Conservation (phyloP, 2,888 invertebrate genomes). For the Lycaena phlaeas region DNA sequence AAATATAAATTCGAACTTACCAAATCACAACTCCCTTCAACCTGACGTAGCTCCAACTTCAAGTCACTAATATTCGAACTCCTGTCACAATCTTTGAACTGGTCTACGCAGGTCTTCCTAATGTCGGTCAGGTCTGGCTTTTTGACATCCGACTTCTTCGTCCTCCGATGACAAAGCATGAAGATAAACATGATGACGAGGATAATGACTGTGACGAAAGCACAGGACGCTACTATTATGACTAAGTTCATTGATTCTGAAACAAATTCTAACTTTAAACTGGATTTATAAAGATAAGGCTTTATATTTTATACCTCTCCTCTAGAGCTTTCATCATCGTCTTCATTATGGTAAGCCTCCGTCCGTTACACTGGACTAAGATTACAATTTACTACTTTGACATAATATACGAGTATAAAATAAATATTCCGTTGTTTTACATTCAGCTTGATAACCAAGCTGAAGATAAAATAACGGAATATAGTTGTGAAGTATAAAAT, state of each 20-base stretch:
- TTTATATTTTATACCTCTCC: too few species aligned
- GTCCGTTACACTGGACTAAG: too few species aligned
- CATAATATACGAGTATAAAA: too few species aligned
- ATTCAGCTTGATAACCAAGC: too few species aligned
- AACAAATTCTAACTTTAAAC: too few species aligned
- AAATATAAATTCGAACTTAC: conserved; percentile 48
- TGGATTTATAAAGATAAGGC: too few species aligned
- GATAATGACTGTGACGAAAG: conserved; percentile 84
- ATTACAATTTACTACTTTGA: too few species aligned
- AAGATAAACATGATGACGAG: conserved; percentile 85
- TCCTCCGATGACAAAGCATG: conserved; percentile 78
- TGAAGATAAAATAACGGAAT: too few species aligned
- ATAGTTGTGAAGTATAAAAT: too few species aligned
- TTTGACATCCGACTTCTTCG: conserved; percentile 64
- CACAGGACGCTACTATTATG: conserved; percentile 82
- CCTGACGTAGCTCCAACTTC: conserved; percentile 89
- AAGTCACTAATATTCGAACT: conserved; percentile 93
- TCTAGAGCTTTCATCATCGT: too few species aligned
- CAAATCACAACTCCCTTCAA: conserved; percentile 84
- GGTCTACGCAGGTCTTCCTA: conserved; percentile 43
- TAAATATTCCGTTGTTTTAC: too few species aligned
- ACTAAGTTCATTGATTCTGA: conserved; percentile 83
- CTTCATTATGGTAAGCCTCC: too few species aligned
- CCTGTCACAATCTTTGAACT: conserved; percentile 83
- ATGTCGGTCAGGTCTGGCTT: conserved; percentile 70